These are phyloP conservation scores for Sorex maritimensis DNA, from an alignment of 2,797 vertebrate species.

Conservation along the genomic window DNA sequence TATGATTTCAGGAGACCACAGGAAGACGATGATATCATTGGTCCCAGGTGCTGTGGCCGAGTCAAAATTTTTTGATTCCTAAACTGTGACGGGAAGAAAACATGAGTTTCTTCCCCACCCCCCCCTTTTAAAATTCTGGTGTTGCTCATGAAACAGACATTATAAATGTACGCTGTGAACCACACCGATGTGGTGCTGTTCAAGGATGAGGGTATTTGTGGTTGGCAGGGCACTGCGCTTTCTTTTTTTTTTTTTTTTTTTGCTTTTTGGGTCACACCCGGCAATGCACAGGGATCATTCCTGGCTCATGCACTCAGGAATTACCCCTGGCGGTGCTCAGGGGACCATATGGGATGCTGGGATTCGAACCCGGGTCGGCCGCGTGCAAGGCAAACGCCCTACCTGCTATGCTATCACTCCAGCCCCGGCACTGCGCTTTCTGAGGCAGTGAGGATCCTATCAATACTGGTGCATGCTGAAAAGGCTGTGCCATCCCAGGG, in stretches of 20 bases:
- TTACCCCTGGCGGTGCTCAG: no score
- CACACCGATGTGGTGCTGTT: neutral
- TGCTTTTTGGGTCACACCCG: no score
- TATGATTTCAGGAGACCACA: neutral
- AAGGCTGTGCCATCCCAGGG: neutral
- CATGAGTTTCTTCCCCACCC: neutral
- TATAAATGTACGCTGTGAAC: neutral
- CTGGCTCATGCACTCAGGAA: no score
- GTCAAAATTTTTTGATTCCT: slow-evolving; percentile 16
- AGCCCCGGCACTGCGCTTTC: neutral
- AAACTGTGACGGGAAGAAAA: slow-evolving; percentile 23
- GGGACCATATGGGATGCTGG: no score
- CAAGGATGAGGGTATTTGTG: neutral
- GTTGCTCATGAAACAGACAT: neutral
- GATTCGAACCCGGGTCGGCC: no score
- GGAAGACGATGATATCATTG: neutral
- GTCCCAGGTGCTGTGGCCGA: neutral
- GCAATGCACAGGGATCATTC: no score
- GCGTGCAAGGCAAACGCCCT: no score
- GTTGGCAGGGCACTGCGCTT: neutral
- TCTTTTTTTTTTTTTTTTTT: no score
- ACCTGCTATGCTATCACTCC: no score
- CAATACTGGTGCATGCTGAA: neutral
- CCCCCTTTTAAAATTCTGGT: neutral
- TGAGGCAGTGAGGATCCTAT: neutral